phyloP scores from a whole-genome alignment of 1,140 invertebrate species.

The Drosophila quadrilineata region DNA sequence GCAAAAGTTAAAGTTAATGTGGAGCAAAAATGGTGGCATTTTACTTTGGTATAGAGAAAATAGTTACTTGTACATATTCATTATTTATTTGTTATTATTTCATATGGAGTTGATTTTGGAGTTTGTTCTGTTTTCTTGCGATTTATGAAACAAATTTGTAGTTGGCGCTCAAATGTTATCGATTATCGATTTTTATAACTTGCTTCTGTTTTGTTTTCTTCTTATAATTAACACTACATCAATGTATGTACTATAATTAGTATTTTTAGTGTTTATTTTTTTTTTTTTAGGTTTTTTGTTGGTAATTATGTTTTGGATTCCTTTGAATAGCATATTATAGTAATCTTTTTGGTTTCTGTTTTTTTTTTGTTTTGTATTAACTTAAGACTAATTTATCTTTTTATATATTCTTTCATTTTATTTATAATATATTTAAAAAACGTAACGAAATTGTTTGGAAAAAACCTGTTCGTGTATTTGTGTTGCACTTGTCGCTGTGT shows the following conservation, averaged over 20 bases:
- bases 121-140: slow-evolving; percentile 49
- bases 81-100: no score
- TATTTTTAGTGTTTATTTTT: slow-evolving; percentile 71
- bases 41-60: slow-evolving; percentile 72
- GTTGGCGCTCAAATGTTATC: slow-evolving; percentile 50
- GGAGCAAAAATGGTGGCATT: slow-evolving; percentile 74
- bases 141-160: slow-evolving; percentile 62
- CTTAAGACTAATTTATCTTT: slow-evolving; percentile 31
- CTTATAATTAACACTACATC: slow-evolving; percentile 78
- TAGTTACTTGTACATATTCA: slow-evolving; percentile 77
- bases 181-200: slow-evolving; percentile 24
- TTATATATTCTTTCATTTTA: slow-evolving; percentile 22
- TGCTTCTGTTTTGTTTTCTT: slow-evolving; percentile 38
- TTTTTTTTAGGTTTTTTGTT: slow-evolving; percentile 49
- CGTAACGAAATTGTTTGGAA: slow-evolving; percentile 53
- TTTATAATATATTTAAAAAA: slow-evolving; percentile 67
- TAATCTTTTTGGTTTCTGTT: slow-evolving; percentile 52
- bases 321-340: slow-evolving; percentile 79
- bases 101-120: no score
- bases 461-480: slow-evolving; percentile 46
- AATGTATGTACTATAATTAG: slow-evolving; percentile 80
- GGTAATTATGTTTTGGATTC: slow-evolving; percentile 81
- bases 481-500: slow-evolving; percentile 50
- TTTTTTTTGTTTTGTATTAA: slow-evolving; percentile 46
- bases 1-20: slow-evolving; percentile 61